These are phyloP conservation scores for Tetraneura akinire DNA, from an alignment of 1,140 invertebrate species.

Conservation along the genomic window DNA sequence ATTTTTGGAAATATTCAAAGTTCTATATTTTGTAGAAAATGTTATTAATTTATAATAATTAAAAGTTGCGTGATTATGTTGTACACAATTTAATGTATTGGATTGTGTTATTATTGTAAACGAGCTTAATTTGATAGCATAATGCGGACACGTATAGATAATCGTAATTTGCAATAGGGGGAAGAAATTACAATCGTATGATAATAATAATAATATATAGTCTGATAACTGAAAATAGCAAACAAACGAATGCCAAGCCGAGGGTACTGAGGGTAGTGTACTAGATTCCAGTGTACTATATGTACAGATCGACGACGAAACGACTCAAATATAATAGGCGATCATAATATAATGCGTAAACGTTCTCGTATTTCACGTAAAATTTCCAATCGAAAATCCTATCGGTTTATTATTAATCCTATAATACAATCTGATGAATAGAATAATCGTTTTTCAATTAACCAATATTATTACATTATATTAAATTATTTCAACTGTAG, in stretches of 20 bases:
- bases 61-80: too few species aligned
- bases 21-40: too few species aligned
- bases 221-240: neutral
- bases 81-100: too few species aligned
- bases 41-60: too few species aligned
- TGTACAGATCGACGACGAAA: neutral
- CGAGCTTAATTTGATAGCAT: neutral
- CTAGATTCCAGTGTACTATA: too few species aligned
- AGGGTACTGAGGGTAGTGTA: neutral
- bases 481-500: neutral
- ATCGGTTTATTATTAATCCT: neutral
- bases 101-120: neutral
- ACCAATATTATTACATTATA: neutral
- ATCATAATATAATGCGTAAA: neutral
- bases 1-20: too few species aligned
- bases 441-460: neutral
- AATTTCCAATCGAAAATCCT: neutral
- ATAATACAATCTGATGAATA: conserved; percentile 12
- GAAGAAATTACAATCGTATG: neutral
- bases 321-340: too few species aligned
- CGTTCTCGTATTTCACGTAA: conserved; percentile 1
- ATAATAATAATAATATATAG: neutral
- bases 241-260: neutral
- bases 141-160: neutral
- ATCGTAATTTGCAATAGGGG: neutral